Evolutionary conservation across 2,797 vertebrate species (phyloP).

Genomic region (Streptopelia turtur): DNA sequence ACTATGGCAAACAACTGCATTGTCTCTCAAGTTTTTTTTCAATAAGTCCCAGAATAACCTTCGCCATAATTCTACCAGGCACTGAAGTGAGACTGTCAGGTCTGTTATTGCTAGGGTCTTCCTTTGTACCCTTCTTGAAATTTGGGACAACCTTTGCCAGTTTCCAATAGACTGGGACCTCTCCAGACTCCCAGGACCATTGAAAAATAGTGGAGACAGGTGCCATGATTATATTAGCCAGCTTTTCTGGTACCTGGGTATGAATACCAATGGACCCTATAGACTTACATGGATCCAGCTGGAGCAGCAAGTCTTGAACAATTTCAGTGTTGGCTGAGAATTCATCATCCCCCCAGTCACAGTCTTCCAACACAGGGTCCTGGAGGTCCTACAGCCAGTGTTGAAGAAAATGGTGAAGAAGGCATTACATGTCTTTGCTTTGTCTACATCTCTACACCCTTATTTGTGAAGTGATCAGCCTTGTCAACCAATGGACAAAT

Average conservation of each 20-base stretch:
- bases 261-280: neutral
- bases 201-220: neutral
- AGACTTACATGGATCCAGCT: neutral
- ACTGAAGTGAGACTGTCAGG: neutral
- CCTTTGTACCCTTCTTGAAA: neutral
- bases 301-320: neutral
- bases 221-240: accelerated
- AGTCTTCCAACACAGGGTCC: no score
- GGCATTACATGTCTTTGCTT: neutral
- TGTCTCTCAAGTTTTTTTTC: neutral
- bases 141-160: neutral
- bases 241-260: neutral
- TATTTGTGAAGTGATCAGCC: neutral
- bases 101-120: neutral
- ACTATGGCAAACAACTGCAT: neutral
- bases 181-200: neutral
- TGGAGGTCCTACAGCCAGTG: no score
- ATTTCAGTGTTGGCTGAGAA: no score
- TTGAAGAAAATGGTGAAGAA: neutral
- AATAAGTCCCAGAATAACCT: neutral
- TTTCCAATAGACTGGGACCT: neutral
- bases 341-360: no score
- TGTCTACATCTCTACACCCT: no score
- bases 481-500: neutral
- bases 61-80: neutral